A percentile compares a stretch with the other conserved stretches of the same genome.
Evolutionary conservation across 2,888 invertebrate species (phyloP).

Genomic region (Andrena hattorfiana): DNA sequence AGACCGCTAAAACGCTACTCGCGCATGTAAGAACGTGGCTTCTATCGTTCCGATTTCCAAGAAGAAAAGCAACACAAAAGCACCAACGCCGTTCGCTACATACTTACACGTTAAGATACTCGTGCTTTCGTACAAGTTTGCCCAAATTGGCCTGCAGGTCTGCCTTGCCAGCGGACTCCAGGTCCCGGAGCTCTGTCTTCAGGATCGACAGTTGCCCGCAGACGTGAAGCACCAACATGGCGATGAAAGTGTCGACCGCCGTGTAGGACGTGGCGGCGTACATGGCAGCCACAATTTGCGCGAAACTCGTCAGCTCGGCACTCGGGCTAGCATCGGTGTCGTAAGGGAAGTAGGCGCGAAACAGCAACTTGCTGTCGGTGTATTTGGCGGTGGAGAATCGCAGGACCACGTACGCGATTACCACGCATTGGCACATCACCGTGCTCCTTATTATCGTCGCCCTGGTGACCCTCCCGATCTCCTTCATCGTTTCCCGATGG

Average conservation of each 20-base stretch:
- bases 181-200: slow-evolving; percentile 1
- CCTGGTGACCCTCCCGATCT: slow-evolving; percentile 4
- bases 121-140: slow-evolving; percentile 47
- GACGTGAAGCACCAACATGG: slow-evolving; percentile 55
- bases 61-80: too few relatives aligned
- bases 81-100: too few relatives aligned
- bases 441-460: slow-evolving; percentile 37
- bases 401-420: background rate
- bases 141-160: background rate
- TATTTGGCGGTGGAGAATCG: slow-evolving; percentile 5
- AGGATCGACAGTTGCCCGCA: slow-evolving; percentile 61
- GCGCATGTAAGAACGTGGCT: too few relatives aligned
- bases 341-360: slow-evolving; percentile 52
- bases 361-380: slow-evolving; percentile 22
- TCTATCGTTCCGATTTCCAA: too few relatives aligned
- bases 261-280: slow-evolving; percentile 49
- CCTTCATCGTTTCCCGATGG: slow-evolving; percentile 35
- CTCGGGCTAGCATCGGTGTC: slow-evolving; percentile 40
- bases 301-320: slow-evolving; percentile 33
- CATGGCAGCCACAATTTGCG: background rate
- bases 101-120: slow-evolving; percentile 57
- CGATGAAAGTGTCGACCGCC: slow-evolving; percentile 61
- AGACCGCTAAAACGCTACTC: too few relatives aligned
- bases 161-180: background rate
- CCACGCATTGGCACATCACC: background rate